Conservation (phyloP, 2,888 invertebrate species). For the Formica aserva region DNA sequence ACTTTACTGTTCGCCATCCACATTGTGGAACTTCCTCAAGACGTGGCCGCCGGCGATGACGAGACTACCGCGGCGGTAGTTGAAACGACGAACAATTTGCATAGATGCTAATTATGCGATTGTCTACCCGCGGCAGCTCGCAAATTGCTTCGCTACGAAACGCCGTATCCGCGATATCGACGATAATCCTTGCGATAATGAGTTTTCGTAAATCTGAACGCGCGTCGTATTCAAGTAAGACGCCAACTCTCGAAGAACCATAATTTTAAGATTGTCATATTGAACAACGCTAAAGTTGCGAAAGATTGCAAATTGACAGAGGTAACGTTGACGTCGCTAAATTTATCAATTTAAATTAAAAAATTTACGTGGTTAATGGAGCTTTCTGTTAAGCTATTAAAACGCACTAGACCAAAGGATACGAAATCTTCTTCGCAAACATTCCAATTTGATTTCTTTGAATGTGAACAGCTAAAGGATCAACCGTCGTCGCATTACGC, state of each 20-base stretch:
- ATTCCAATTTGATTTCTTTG: slow-evolving; percentile 17
- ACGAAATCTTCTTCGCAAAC: neutral
- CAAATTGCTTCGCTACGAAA: slow-evolving; percentile 30
- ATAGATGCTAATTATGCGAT: slow-evolving; percentile 49
- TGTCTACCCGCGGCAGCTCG: slow-evolving; percentile 35
- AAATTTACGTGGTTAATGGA: neutral
- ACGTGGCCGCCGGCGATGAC: slow-evolving; percentile 43
- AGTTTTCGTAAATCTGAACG: slow-evolving; percentile 28
- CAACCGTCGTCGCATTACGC: slow-evolving; percentile 38
- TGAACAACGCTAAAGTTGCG: neutral
- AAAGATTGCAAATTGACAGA: neutral
- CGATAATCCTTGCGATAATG: slow-evolving; percentile 28
- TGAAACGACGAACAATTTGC: slow-evolving; percentile 47
- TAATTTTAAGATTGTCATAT: neutral
- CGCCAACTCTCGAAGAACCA: neutral
- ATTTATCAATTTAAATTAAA: neutral
- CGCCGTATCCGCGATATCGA: slow-evolving; percentile 5
- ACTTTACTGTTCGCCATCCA: slow-evolving; percentile 36
- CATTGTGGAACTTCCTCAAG: slow-evolving; percentile 43
- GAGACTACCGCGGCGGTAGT: neutral
- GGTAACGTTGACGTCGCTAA: neutral
- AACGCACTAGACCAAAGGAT: neutral
- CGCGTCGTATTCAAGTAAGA: neutral
- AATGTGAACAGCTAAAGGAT: slow-evolving; percentile 37
- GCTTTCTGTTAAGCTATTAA: neutral